Percentiles rank a stretch among this genome's conserved stretches.
Conservation (phyloP, 2,888 invertebrate genomes). For the Vesta saturnalis region DNA sequence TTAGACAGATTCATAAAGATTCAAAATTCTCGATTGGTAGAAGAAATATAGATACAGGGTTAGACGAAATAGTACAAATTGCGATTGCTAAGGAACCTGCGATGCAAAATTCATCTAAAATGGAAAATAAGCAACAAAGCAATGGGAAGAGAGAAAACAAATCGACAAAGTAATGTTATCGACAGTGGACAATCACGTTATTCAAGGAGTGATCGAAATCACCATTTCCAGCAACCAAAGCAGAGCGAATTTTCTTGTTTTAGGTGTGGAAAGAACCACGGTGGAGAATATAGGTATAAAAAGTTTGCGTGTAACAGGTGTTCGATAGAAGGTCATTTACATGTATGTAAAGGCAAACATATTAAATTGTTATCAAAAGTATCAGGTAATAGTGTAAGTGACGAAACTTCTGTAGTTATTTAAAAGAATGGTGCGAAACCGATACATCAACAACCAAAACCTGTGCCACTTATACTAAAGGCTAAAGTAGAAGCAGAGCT, state of each 20-base stretch:
- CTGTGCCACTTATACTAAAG: not conserved
- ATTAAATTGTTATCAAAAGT: too few relatives aligned
- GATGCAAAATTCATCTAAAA: not conserved
- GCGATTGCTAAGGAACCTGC: not conserved
- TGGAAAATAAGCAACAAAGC: not conserved
- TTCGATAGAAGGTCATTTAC: too few relatives aligned
- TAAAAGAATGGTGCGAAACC: not conserved
- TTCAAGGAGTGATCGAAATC: not conserved
- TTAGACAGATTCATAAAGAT: not conserved
- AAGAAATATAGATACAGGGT: not conserved
- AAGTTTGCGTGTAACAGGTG: not conserved
- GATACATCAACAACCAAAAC: not conserved
- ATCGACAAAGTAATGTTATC: too few relatives aligned
- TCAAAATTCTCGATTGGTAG: not conserved
- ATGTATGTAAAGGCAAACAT: too few relatives aligned
- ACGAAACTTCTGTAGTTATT: not conserved
- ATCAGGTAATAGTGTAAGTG: not conserved
- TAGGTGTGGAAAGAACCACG: not conserved
- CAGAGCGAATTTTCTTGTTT: not conserved
- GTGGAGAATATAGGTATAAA: not conserved
- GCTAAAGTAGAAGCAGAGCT: not conserved
- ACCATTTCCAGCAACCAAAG: not conserved
- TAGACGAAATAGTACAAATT: not conserved
- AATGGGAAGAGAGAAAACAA: too few relatives aligned
- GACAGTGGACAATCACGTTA: too few relatives aligned